Evolutionary conservation across 2,113 vertebrate species (phyloP).

Genomic region (Peucedramus taeniatus): DNA sequence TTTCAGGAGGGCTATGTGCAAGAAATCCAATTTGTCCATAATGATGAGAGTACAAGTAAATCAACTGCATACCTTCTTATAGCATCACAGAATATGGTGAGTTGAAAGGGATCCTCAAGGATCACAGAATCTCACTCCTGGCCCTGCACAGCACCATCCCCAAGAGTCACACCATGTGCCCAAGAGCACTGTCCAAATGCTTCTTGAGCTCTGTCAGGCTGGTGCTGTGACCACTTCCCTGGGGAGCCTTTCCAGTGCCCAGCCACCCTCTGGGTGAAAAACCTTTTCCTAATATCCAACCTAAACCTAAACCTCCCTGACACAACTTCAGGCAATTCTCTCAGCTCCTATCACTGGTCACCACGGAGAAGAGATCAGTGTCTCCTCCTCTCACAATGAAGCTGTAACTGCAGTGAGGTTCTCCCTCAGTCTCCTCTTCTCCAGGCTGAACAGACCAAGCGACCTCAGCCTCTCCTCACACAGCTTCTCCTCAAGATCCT

Average conservation of each 20-base stretch:
- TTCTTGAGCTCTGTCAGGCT: neutral
- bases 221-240: neutral
- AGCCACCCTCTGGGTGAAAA: neutral
- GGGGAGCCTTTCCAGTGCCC: neutral
- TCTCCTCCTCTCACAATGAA: neutral
- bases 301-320: neutral
- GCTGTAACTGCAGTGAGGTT: neutral
- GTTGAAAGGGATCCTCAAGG: neutral
- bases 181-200: rapidly evolving
- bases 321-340: neutral
- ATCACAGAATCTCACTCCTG: neutral
- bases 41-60: neutral
- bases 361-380: too few species aligned
- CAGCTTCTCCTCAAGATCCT: neutral
- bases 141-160: neutral
- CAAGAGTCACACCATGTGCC: neutral
- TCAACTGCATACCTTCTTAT: neutral
- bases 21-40: neutral
- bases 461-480: neutral
- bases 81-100: neutral
- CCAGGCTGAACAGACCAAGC: neutral
- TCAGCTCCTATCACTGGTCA: neutral
- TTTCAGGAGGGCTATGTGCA: neutral
- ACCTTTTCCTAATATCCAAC: neutral
- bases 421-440: neutral